Base-by-base conservation (phyloP, 2,888 invertebrate species). In the Gandaritis pyraliata region DNA sequence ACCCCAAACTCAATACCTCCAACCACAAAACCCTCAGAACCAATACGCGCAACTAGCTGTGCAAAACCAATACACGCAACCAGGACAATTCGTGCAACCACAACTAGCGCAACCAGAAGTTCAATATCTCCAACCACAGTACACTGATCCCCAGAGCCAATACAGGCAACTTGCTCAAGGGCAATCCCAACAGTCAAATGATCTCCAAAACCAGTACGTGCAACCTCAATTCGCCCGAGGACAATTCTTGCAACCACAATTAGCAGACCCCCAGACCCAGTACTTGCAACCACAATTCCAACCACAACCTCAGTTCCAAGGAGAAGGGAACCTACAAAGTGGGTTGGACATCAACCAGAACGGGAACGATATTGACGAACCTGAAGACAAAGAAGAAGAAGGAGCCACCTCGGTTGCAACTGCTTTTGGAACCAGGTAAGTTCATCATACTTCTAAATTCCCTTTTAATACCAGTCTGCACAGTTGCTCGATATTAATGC, bases 351-450 rank as follows among this genome's bases (percentile, higher is more conserved):
- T 80, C 6, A 84, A 90, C 66, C 88, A 87, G 65, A 82, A 87
- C 72, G 89, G 86, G 0, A 90, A 92, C 66, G 85, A 79, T 12
- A 72, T 91, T 6, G 88, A 88, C 0, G 76, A 80, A 56, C 65
- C 68, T 16, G 81, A 83, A 52, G 80, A 82, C 18, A 75, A 79
- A 51, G 78, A 82, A 1, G 77, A 74, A 43, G 48, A 85, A 72
- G 29, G 62, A 1, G 88, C 83, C 0, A 86, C 86, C 3, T 89
- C 92, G 1, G 87, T 90, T 0, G 90, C 92, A 1, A 90, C 90
- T 38, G 89, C 89, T 62, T 91, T 90, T 72, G 92, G 90, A 10
- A 61, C 88, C 73, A 90, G 91, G 91, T 90, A 61, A 81, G 85
- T 80, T 29, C 1, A n/a, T 12, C 23, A 23, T 23, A 3, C 23